A percentile compares a stretch with the other conserved stretches of the same genome.
These are phyloP conservation scores for Diarsia mendica DNA, from an alignment of 2,888 invertebrate species.

Conservation along the genomic window DNA sequence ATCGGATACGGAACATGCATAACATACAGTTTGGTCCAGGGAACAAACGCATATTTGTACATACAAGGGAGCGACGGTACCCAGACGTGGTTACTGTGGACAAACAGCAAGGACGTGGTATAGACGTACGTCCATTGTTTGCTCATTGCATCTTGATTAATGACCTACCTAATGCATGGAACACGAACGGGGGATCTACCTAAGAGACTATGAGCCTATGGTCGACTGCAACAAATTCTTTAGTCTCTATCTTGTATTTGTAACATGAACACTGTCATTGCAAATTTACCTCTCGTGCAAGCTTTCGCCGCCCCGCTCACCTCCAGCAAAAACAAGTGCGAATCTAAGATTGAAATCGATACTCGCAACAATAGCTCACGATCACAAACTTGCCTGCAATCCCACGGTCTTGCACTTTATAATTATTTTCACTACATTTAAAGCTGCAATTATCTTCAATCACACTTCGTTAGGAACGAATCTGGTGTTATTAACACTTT, in stretches of 20 bases:
- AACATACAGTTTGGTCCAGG: background rate
- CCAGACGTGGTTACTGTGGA: background rate
- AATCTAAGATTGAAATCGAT: constrained; percentile 64
- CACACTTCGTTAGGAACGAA: constrained; percentile 84
- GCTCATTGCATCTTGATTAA: background rate
- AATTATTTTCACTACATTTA: constrained; percentile 70
- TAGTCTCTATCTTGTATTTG: background rate
- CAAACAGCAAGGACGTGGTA: background rate
- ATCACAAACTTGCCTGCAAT: constrained; percentile 46
- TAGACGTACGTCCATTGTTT: background rate
- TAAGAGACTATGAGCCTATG: background rate
- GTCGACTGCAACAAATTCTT: background rate
- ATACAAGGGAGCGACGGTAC: background rate
- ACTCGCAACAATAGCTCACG: constrained; percentile 50
- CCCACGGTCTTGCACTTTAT: constrained; percentile 68
- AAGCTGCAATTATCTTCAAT: constrained; percentile 81
- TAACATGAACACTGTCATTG: background rate
- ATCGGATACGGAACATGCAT: background rate
- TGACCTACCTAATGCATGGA: background rate
- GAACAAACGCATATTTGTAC: background rate
- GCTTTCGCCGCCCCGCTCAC: constrained; percentile 38
- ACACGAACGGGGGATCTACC: background rate
- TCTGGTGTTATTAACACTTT: constrained; percentile 85
- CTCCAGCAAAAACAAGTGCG: constrained; percentile 48
- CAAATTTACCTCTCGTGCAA: background rate